phyloP scores from a whole-genome alignment of 2,888 invertebrate genomes.

The Eristalis arbustorum region DNA sequence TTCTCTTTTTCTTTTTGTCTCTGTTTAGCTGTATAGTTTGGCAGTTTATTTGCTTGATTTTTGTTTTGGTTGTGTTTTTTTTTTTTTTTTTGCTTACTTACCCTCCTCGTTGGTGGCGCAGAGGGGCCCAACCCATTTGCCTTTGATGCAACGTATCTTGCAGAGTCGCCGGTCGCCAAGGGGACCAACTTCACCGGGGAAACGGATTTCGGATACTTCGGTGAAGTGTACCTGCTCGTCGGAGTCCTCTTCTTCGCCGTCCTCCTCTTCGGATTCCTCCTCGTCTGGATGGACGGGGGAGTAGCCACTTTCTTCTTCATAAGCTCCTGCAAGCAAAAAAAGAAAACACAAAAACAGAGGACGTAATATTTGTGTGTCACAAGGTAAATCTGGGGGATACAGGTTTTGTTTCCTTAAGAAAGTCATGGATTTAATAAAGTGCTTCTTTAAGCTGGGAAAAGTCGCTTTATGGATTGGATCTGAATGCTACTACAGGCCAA shows the following conservation, averaged over 20 bases:
- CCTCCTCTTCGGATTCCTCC: conserved; percentile 77
- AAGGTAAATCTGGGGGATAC: neutral
- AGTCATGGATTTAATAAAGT: too few species aligned
- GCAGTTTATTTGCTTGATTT: conserved; percentile 58
- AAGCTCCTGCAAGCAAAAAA: conserved; percentile 73
- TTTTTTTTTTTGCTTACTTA: conserved; percentile 80
- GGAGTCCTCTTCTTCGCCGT: conserved; percentile 78
- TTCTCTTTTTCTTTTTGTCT: conserved; percentile 36
- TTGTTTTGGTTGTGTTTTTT: too few species aligned
- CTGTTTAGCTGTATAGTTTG: conserved; percentile 45
- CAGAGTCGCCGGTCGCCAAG: conserved; percentile 87
- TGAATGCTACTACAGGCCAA: too few species aligned
- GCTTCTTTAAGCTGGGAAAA: too few species aligned
- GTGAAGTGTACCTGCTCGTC: conserved; percentile 79
- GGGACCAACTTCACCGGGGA: conserved; percentile 89
- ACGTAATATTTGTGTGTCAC: neutral
- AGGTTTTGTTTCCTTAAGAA: too few species aligned
- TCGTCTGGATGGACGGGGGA: conserved; percentile 78
- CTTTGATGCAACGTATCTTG: conserved; percentile 91
- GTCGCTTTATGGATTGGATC: too few species aligned
- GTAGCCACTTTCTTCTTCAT: conserved; percentile 79
- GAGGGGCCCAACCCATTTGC: conserved; percentile 91
- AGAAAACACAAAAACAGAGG: neutral
- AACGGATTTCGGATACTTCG: conserved; percentile 81
- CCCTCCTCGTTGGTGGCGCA: conserved; percentile 87